phyloP scores from a whole-genome alignment of 2,888 invertebrate genomes.

The Ypsolopha sequella region DNA sequence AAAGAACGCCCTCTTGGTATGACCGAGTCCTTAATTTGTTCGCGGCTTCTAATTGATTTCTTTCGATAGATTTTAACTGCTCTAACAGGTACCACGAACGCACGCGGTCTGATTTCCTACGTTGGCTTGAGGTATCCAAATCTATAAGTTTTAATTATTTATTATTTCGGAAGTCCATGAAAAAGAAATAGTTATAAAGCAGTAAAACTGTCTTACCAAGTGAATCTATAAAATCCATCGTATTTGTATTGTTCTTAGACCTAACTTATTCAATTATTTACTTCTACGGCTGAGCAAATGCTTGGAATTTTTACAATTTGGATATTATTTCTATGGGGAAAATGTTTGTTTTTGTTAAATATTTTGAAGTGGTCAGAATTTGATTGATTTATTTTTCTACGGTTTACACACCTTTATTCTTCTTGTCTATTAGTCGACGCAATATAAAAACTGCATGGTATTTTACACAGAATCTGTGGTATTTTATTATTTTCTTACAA shows the following conservation, averaged over 20 bases:
- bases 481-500: no score
- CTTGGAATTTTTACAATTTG: no score
- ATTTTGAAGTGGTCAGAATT: no score
- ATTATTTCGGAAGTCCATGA: background rate
- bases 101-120: conserved; percentile 43
- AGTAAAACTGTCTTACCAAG: conserved; percentile 8
- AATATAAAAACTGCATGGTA: no score
- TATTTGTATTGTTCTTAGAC: background rate
- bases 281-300: background rate
- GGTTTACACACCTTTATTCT: no score
- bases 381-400: no score
- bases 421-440: no score
- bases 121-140: conserved; percentile 23
- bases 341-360: background rate
- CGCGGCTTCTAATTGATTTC: conserved; percentile 43
- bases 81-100: conserved; percentile 61
- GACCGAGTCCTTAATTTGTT: conserved; percentile 38
- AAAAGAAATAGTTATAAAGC: background rate
- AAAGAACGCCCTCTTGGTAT: conserved; percentile 41
- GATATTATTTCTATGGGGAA: background rate
- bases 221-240: conserved; percentile 8
- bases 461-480: no score
- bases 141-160: conserved; percentile 20
- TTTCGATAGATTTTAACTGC: conserved; percentile 52
- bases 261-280: background rate